Percentiles rank a stretch among this genome's conserved stretches.
These are phyloP conservation scores for Apostichopus californicus DNA, from an alignment of 35 echinoderm and acorn worm species.

Conservation along the genomic window DNA sequence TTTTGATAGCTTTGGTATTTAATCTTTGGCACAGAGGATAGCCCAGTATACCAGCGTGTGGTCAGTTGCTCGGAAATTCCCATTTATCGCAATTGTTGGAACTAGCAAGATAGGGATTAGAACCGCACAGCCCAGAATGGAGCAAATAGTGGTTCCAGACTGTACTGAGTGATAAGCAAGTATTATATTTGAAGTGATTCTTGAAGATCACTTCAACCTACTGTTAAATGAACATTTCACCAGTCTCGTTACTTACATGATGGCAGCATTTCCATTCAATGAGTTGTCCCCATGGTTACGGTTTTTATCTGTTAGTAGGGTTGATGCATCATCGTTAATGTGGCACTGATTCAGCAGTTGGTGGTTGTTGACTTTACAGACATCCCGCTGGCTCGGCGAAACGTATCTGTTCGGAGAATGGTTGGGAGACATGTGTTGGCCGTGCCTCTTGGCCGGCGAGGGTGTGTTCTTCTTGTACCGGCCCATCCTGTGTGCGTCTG, in stretches of 20 bases:
- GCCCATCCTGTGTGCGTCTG: neutral
- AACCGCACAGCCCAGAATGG: too few species aligned
- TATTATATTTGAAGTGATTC: too few species aligned
- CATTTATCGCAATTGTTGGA: too few species aligned
- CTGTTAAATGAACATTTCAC: too few species aligned
- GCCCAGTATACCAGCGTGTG: too few species aligned
- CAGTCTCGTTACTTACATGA: neutral
- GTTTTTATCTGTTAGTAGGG: neutral
- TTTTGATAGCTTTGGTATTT: too few species aligned
- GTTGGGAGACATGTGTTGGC: constrained; percentile 1
- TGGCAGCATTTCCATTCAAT: constrained; percentile 20
- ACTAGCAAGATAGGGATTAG: too few species aligned
- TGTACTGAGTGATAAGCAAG: too few species aligned
- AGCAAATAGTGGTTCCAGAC: too few species aligned
- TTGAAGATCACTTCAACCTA: too few species aligned
- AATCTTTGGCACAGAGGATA: too few species aligned
- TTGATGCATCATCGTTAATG: neutral
- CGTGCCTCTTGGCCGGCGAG: neutral
- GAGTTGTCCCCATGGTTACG: neutral
- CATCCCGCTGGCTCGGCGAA: neutral
- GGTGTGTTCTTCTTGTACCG: constrained; percentile 34
- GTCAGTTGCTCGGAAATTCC: too few species aligned
- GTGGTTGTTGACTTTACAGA: constrained; percentile 27
- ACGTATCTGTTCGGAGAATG: constrained; percentile 6
- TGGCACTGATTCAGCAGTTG: constrained; percentile 10